phyloP scores from a whole-genome alignment of 2,113 vertebrate species.

The Morone saxatilis region DNA sequence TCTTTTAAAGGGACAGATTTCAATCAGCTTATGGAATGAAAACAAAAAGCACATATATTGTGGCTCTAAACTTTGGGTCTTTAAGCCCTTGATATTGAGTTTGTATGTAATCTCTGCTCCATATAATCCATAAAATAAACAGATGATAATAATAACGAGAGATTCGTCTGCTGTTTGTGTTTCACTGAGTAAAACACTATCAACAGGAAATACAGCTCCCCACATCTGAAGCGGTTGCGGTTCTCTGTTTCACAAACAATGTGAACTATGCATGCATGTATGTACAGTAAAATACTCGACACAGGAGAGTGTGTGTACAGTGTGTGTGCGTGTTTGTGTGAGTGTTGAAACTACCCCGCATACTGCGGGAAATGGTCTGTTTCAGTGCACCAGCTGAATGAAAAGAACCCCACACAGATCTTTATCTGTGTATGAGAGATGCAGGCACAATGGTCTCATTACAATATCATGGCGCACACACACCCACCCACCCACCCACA shows the following conservation, averaged over 20 bases:
- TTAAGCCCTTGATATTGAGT: neutral
- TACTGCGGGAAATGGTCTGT: neutral
- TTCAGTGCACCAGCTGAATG: neutral
- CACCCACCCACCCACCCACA: too few relatives aligned
- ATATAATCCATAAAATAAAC: conserved; percentile 34
- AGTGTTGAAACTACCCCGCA: neutral
- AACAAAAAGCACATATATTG: neutral
- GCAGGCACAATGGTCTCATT: neutral
- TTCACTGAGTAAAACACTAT: conserved; percentile 15
- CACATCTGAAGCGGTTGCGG: conserved; percentile 18
- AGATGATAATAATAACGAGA: conserved; percentile 12
- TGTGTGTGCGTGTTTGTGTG: neutral
- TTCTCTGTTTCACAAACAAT: conserved; percentile 17
- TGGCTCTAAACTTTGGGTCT: neutral
- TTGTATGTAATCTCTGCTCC: conserved; percentile 14
- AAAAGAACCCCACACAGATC: neutral
- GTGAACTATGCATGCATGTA: neutral
- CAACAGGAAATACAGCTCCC: conserved; percentile 44
- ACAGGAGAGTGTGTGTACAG: neutral
- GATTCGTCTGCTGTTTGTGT: conserved; percentile 17
- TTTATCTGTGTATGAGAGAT: neutral
- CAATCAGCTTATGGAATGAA: conserved; percentile 2
- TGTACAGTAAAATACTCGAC: neutral
- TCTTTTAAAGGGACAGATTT: neutral
- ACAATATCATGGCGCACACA: neutral